These are phyloP conservation scores for Luperina testacea DNA, from an alignment of 2,888 invertebrate genomes.

Conservation along the genomic window DNA sequence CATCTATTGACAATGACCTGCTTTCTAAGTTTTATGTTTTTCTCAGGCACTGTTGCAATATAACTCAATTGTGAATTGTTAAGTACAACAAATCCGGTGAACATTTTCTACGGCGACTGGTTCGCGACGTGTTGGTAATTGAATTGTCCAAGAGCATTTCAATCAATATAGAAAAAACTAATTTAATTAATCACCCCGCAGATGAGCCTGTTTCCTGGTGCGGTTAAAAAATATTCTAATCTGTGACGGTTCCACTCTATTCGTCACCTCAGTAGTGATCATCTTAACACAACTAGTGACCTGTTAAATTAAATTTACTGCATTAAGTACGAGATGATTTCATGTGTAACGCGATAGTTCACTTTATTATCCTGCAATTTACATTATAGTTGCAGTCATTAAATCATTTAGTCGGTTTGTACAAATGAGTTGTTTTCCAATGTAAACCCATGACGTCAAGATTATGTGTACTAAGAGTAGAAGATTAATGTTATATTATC, in stretches of 20 bases:
- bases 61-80: slow-evolving; percentile 59
- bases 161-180: slow-evolving; percentile 71
- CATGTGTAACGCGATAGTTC: slow-evolving; percentile 62
- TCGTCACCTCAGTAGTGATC: slow-evolving; percentile 69
- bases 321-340: slow-evolving; percentile 60
- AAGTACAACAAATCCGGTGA: slow-evolving; percentile 35
- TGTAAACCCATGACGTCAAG: neutral
- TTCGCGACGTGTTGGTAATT: slow-evolving; percentile 44
- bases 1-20: slow-evolving; percentile 78
- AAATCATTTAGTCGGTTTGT: slow-evolving; percentile 29
- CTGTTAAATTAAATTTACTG: slow-evolving; percentile 79
- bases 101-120: slow-evolving; percentile 38
- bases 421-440: slow-evolving; percentile 27
- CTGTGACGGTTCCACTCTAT: slow-evolving; percentile 74
- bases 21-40: slow-evolving; percentile 79
- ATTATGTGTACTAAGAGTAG: neutral
- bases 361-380: slow-evolving; percentile 47
- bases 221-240: slow-evolving; percentile 72
- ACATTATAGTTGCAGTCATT: slow-evolving; percentile 42
- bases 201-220: slow-evolving; percentile 76
- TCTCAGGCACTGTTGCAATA: slow-evolving; percentile 69
- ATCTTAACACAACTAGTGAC: slow-evolving; percentile 77
- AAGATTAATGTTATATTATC: neutral
- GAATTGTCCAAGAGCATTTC: slow-evolving; percentile 31
- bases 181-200: slow-evolving; percentile 70